phyloP scores from a whole-genome alignment of 2,888 invertebrate species.

The Andrena bucephala region DNA sequence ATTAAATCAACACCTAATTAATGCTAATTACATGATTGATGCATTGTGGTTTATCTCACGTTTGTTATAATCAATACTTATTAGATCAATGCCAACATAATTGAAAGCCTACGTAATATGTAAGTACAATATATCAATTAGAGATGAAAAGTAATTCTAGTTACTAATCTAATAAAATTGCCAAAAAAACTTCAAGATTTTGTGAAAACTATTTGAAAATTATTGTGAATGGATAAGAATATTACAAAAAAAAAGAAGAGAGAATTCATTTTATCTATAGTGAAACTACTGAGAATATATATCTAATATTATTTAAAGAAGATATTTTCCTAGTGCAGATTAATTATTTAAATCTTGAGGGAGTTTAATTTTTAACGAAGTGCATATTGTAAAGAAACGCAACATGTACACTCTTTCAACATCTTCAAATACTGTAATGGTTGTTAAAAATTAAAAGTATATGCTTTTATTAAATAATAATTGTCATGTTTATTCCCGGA shows the following conservation, averaged over 20 bases:
- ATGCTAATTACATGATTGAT: background rate
- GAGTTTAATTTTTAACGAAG: background rate
- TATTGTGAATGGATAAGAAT: background rate
- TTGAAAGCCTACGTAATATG: slow-evolving; percentile 2
- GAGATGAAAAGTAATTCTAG: slow-evolving; percentile 4
- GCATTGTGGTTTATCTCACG: background rate
- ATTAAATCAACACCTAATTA: background rate
- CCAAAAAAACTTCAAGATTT: slow-evolving; percentile 9
- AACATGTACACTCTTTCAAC: background rate
- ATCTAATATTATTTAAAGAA: slow-evolving; percentile 11
- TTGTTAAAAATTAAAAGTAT: slow-evolving; percentile 31
- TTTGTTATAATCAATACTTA: background rate
- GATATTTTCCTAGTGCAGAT: slow-evolving; percentile 16
- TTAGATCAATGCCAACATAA: background rate
- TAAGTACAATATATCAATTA: slow-evolving; percentile 13
- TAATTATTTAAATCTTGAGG: slow-evolving; percentile 20
- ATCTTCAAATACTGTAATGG: slow-evolving; percentile 7
- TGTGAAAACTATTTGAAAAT: background rate
- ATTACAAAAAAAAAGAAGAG: background rate
- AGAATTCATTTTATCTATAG: slow-evolving; percentile 9
- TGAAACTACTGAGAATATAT: background rate
- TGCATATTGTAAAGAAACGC: slow-evolving; percentile 1
- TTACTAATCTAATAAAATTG: background rate
- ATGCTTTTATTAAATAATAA: slow-evolving; percentile 22
- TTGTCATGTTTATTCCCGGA: slow-evolving; percentile 12